Percentiles rank a stretch among this genome's conserved stretches.
Conservation (phyloP, 2,888 invertebrate genomes). For the Dolomedes plantarius region DNA sequence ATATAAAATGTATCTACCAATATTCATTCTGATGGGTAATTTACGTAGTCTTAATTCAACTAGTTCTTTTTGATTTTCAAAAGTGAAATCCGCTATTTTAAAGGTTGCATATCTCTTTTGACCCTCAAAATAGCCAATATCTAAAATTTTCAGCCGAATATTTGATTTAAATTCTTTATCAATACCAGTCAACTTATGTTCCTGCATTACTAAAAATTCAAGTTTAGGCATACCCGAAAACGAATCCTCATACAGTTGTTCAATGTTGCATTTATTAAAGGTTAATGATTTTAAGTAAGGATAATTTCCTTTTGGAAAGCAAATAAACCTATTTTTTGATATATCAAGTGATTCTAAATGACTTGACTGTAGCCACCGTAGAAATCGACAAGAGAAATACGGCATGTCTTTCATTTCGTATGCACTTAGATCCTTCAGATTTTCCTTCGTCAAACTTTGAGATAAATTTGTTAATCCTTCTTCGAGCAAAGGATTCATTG, state of each 20-base stretch:
- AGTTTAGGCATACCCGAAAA: slow-evolving; percentile 9
- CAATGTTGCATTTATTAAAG: not conserved
- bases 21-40: not conserved
- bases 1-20: slow-evolving; percentile 2
- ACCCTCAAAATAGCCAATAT: not conserved
- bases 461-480: slow-evolving; percentile 9
- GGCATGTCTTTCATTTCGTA: not conserved
- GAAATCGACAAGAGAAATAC: slow-evolving; percentile 14
- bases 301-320: not conserved
- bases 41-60: not conserved
- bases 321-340: slow-evolving; percentile 13
- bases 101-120: not conserved
- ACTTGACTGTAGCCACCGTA: not conserved
- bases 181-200: slow-evolving; percentile 7
- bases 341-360: slow-evolving; percentile 3
- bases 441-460: not conserved
- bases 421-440: not conserved
- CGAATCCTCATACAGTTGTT: no score
- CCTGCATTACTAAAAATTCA: slow-evolving; percentile 4
- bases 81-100: slow-evolving; percentile 15
- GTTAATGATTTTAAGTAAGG: not conserved
- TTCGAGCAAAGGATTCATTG: not conserved
- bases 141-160: slow-evolving; percentile 4
- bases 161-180: not conserved
- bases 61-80: slow-evolving; percentile 17